A percentile compares a stretch with the other conserved stretches of the same genome.
Conservation (phyloP, 2,888 invertebrate genomes). For the Xestobium rufovillosum region DNA sequence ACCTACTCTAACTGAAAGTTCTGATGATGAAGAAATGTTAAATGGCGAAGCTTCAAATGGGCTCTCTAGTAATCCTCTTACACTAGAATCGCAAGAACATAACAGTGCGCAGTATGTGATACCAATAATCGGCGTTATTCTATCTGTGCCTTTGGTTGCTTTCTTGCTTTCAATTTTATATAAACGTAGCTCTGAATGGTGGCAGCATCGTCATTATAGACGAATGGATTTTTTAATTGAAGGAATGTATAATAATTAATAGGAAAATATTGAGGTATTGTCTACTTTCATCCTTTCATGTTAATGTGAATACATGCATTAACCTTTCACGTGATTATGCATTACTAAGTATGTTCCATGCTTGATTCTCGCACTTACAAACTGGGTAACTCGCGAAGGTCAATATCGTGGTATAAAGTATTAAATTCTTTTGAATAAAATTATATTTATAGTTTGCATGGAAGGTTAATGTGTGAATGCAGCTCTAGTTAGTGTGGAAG, state of each 20-base stretch:
- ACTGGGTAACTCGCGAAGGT: no score
- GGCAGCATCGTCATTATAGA: conserved; percentile 78
- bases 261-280: conserved; percentile 7
- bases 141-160: conserved; percentile 67
- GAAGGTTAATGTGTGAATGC: no score
- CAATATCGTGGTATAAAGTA: no score
- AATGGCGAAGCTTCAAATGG: conserved; percentile 15
- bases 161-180: conserved; percentile 59
- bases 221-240: conserved; percentile 84
- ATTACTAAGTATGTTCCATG: no score
- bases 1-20: conserved; percentile 46
- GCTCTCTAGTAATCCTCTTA: conserved; percentile 12
- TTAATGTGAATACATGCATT: no score
- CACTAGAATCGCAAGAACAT: conserved; percentile 22
- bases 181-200: conserved; percentile 69
- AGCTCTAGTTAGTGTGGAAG: no score
- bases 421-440: no score
- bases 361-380: no score
- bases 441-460: no score
- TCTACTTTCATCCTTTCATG: conserved; percentile 10
- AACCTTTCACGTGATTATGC: no score
- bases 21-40: conserved; percentile 35
- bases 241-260: conserved; percentile 81
- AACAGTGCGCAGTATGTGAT: conserved; percentile 57
- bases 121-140: conserved; percentile 65